These are phyloP conservation scores for Astreopora myriophthalma DNA, from an alignment of 64 coral and sea anemone genomes.

Conservation along the genomic window DNA sequence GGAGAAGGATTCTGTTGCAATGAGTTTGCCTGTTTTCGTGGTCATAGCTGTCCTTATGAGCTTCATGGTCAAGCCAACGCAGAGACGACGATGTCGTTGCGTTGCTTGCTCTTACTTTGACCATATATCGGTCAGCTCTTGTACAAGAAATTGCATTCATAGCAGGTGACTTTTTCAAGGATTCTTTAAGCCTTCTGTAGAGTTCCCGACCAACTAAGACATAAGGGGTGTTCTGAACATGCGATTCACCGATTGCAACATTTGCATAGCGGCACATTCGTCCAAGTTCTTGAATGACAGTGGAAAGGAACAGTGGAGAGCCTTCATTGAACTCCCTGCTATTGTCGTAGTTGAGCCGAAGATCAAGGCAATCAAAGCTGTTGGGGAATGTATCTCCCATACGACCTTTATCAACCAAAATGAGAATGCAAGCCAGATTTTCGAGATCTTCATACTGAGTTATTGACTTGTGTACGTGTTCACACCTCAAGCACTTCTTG, in stretches of 20 bases:
- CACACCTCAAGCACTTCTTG: neutral
- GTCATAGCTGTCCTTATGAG: constrained; percentile 19
- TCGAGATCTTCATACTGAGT: constrained; percentile 46
- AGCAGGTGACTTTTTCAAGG: neutral
- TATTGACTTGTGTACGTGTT: constrained; percentile 22
- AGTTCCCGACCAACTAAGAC: neutral
- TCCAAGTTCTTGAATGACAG: constrained; percentile 48
- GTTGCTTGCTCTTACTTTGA: neutral
- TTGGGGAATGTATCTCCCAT: constrained; percentile 54
- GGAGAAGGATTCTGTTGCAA: constrained; percentile 35
- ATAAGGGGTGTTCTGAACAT: neutral
- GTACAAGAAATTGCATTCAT: neutral
- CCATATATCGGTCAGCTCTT: constrained; percentile 19
- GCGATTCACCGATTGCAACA: neutral
- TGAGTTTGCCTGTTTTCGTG: neutral
- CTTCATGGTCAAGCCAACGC: constrained; percentile 14
- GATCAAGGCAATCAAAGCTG: constrained; percentile 29
- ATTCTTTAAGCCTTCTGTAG: neutral
- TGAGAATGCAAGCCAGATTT: constrained; percentile 17
- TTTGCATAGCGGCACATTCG: constrained; percentile 23
- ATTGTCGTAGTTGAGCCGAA: constrained; percentile 21
- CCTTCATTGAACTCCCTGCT: neutral
- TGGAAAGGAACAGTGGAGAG: neutral
- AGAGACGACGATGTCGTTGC: neutral
- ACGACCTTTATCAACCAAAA: constrained; percentile 39